phyloP scores from a whole-genome alignment of 2,797 vertebrate genomes.

The Lepidocolaptes lacrymiger region DNA sequence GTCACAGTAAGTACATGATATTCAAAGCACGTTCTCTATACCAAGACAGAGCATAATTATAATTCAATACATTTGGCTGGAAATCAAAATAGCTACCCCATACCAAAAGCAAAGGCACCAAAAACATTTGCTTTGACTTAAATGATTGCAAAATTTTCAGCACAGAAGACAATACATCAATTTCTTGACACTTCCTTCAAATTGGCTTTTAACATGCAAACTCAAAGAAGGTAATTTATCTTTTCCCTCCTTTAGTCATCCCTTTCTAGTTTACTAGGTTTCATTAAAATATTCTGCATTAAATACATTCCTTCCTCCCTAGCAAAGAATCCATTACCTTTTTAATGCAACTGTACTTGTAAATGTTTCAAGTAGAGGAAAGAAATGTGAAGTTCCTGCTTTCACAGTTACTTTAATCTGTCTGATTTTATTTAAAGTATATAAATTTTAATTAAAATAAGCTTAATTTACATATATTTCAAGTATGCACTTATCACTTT shows the following conservation, averaged over 20 bases:
- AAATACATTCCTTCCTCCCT: not conserved
- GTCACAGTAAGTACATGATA: not conserved
- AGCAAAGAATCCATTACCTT: not conserved
- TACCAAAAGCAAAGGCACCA: conserved; percentile 19
- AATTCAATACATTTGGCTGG: conserved; percentile 3
- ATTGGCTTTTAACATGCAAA: conserved; percentile 21
- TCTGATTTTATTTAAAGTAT: not conserved
- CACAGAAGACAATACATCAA: conserved; percentile 32
- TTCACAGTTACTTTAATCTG: not conserved
- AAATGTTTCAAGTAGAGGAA: not conserved
- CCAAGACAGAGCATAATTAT: conserved; percentile 9
- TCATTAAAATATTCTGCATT: not conserved
- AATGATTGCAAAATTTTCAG: conserved; percentile 33
- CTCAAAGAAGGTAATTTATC: not conserved
- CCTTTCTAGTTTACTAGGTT: not conserved
- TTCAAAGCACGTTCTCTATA: not conserved
- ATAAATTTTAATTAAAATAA: not conserved
- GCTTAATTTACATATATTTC: not conserved
- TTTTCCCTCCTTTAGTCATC: not conserved
- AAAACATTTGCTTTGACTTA: conserved; percentile 16
- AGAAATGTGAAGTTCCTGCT: not conserved
- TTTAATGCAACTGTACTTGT: not conserved
- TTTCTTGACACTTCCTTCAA: conserved; percentile 47
- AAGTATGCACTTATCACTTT: not conserved
- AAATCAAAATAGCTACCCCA: conserved; percentile 24